These are phyloP conservation scores for Metellina segmentata DNA, from an alignment of 2,888 invertebrate genomes.

Conservation along the genomic window DNA sequence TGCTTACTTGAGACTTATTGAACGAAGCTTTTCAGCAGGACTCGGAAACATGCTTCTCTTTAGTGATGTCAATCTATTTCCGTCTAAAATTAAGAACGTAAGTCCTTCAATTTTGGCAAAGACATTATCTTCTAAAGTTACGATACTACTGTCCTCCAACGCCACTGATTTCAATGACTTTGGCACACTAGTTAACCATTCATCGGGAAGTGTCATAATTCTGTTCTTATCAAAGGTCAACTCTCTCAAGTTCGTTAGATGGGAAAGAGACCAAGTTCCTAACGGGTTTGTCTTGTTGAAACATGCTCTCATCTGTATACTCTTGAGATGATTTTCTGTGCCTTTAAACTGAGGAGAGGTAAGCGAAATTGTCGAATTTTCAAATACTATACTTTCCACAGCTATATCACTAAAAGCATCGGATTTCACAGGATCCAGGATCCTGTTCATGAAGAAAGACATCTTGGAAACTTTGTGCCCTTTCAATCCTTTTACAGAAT, in stretches of 20 bases:
- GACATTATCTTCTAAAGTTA: conserved; percentile 53
- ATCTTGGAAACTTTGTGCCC: conserved; percentile 55
- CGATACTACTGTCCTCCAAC: conserved; percentile 54
- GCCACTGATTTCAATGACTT: conserved; percentile 33
- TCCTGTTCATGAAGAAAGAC: conserved; percentile 74
- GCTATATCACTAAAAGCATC: conserved; percentile 55
- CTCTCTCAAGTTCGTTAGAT: conserved; percentile 59
- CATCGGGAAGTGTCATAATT: conserved; percentile 42
- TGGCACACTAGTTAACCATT: conserved; percentile 59
- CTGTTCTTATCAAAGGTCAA: conserved; percentile 55
- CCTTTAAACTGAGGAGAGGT: conserved; percentile 63
- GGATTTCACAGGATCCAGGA: conserved; percentile 56
- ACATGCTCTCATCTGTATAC: conserved; percentile 49
- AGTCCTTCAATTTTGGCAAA: conserved; percentile 54
- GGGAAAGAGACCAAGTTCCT: conserved; percentile 48
- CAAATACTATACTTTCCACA: conserved; percentile 60
- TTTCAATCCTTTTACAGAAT: conserved; percentile 42
- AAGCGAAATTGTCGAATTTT: conserved; percentile 64
- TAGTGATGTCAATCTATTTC: conserved; percentile 40
- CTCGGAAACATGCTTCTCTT: conserved; percentile 59
- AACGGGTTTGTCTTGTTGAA: conserved; percentile 63
- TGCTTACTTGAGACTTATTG: conserved; percentile 64
- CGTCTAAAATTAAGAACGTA: conserved; percentile 55
- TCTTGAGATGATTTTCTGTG: conserved; percentile 35
- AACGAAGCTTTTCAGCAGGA: conserved; percentile 53